Percentiles rank a stretch among this genome's conserved stretches.
phyloP scores from a whole-genome alignment of 2,113 vertebrate species.

The Triplophysa tibetana region DNA sequence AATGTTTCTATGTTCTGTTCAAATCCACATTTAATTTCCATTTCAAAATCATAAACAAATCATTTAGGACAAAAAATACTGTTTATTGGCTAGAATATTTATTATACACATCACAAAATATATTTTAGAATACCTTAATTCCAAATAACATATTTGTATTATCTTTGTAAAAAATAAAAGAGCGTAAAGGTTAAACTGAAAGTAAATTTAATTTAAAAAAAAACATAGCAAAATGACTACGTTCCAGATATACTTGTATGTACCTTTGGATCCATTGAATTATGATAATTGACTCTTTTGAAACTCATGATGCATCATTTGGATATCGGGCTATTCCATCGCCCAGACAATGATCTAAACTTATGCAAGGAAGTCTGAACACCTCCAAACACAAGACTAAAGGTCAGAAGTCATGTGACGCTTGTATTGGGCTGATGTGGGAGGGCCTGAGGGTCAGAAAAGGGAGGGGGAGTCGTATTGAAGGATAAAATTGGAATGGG shows the following conservation, averaged over 20 bases:
- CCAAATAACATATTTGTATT: constrained; percentile 35
- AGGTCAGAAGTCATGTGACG: constrained; percentile 1
- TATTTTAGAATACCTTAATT: constrained; percentile 44
- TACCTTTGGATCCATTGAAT: no score
- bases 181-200: constrained; percentile 5
- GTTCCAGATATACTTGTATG: constrained; percentile 3
- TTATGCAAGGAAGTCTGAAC: no score
- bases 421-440: constrained; percentile 12
- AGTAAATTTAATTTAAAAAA: constrained; percentile 16
- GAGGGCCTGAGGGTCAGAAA: constrained; percentile 49
- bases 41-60: background rate
- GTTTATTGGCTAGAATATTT: constrained; percentile 54
- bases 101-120: constrained; percentile 36
- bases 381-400: no score
- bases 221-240: background rate
- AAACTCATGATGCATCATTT: no score
- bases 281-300: no score
- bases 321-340: no score
- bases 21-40: no score
- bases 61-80: constrained; percentile 34
- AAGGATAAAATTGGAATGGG: constrained; percentile 12
- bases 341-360: no score
- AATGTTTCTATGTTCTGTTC: background rate
- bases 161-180: constrained; percentile 38
- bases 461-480: constrained; percentile 51